Percentiles rank a stretch among this genome's conserved stretches.
These are phyloP conservation scores for Chaenodraco wilsoni DNA, from an alignment of 2,797 vertebrate species.

Conservation along the genomic window DNA sequence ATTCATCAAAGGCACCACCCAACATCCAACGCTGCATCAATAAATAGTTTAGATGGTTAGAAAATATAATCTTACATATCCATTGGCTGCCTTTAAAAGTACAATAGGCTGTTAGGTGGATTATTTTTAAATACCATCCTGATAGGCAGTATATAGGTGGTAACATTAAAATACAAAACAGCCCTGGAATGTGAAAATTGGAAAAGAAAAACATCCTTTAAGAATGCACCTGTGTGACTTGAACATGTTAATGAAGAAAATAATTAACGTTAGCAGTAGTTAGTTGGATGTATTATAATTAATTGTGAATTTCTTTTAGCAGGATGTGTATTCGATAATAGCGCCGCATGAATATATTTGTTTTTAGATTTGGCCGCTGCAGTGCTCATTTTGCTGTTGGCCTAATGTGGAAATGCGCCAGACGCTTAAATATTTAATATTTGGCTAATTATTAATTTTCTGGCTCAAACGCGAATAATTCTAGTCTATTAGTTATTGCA, in stretches of 20 bases:
- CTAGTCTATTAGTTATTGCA: not conserved
- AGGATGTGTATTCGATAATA: not conserved
- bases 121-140: constrained; percentile 8
- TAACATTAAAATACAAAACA: not conserved
- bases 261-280: not conserved
- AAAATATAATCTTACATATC: not conserved
- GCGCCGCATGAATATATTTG: constrained; percentile 5
- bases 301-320: not conserved
- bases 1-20: not conserved
- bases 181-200: not conserved
- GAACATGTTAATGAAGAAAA: not conserved
- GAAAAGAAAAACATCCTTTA: not conserved
- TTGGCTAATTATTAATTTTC: constrained; percentile 4
- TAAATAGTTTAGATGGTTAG: not conserved
- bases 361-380: not conserved
- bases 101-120: not conserved
- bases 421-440: constrained; percentile 11
- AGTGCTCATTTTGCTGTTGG: not conserved
- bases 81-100: not conserved
- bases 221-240: constrained; percentile 20
- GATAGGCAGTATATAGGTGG: not conserved
- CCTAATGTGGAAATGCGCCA: constrained; percentile 16
- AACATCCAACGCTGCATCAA: not conserved
- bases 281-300: constrained; percentile 1
- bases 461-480: not conserved